These are phyloP conservation scores for Netelia inedita DNA, from an alignment of 2,888 invertebrate genomes.

Conservation along the genomic window DNA sequence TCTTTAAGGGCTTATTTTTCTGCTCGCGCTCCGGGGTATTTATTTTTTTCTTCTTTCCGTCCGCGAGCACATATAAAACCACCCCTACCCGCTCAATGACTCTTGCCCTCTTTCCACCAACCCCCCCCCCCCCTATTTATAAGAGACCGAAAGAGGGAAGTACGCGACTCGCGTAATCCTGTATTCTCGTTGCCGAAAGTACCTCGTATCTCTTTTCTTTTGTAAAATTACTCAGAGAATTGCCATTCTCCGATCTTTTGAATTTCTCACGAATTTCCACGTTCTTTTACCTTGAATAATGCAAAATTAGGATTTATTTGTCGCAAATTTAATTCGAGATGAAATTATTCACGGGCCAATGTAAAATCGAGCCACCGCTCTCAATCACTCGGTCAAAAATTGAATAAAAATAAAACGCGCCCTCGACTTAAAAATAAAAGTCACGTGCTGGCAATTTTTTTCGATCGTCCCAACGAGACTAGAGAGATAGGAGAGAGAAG, in stretches of 20 bases:
- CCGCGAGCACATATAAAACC: slow-evolving; percentile 17
- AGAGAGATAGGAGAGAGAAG: slow-evolving; percentile 24
- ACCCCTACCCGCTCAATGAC: slow-evolving; percentile 41
- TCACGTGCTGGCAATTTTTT: slow-evolving; percentile 41
- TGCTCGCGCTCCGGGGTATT: slow-evolving; percentile 83
- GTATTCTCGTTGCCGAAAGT: slow-evolving; percentile 72
- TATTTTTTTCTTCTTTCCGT: slow-evolving; percentile 77
- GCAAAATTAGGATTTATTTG: background rate
- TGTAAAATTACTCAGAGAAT: slow-evolving; percentile 51
- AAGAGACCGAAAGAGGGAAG: slow-evolving; percentile 49
- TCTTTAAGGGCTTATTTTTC: slow-evolving; percentile 85
- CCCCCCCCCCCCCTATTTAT: slow-evolving; percentile 40
- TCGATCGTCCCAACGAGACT: slow-evolving; percentile 15
- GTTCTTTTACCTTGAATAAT: background rate
- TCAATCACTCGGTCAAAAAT: slow-evolving; percentile 22
- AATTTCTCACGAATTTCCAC: slow-evolving; percentile 71
- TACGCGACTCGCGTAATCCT: slow-evolving; percentile 76
- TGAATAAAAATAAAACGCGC: slow-evolving; percentile 59
- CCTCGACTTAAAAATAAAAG: slow-evolving; percentile 19
- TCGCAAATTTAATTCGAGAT: slow-evolving; percentile 21
- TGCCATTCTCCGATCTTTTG: slow-evolving; percentile 66
- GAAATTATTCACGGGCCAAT: slow-evolving; percentile 55
- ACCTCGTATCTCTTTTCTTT: slow-evolving; percentile 71
- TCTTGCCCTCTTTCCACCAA: slow-evolving; percentile 45
- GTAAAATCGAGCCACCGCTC: slow-evolving; percentile 8